Evolutionary conservation across 2,888 invertebrate genomes (phyloP).

Genomic region (Ichneumoninae sp.): DNA sequence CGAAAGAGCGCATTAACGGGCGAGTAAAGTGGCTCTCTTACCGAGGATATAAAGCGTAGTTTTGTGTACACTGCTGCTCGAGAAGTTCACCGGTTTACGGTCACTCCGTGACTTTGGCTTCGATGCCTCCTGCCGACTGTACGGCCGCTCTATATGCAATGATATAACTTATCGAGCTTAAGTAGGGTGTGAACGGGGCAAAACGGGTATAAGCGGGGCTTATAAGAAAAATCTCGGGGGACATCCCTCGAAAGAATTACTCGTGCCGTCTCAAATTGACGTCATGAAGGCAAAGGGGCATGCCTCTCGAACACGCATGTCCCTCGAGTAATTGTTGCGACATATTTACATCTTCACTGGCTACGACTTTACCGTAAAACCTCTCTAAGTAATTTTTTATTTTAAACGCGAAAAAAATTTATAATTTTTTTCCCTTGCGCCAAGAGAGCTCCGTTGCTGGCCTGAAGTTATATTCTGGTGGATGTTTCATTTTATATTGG

Average conservation of each 20-base stretch:
- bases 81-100: constrained; percentile 63
- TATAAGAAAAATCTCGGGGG: neutral
- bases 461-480: neutral
- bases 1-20: constrained; percentile 61
- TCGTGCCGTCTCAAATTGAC: neutral
- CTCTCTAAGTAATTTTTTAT: neutral
- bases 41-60: constrained; percentile 44
- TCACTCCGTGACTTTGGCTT: constrained; percentile 75
- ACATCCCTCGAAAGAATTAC: neutral
- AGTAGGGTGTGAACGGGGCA: neutral
- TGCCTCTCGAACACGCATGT: neutral
- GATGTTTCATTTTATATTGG: neutral
- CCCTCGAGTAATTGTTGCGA: neutral
- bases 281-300: neutral
- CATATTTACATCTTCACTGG: neutral
- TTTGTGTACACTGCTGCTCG: constrained; percentile 47
- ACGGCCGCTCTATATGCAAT: constrained; percentile 3
- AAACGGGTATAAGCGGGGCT: neutral
- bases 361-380: neutral
- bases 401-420: neutral
- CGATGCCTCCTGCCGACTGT: constrained; percentile 62
- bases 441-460: neutral
- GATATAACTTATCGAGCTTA: constrained; percentile 19
- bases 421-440: neutral
- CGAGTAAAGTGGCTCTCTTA: constrained; percentile 42